Evolutionary conservation across 2,888 invertebrate genomes (phyloP).

Genomic region (Patella pellucida): DNA sequence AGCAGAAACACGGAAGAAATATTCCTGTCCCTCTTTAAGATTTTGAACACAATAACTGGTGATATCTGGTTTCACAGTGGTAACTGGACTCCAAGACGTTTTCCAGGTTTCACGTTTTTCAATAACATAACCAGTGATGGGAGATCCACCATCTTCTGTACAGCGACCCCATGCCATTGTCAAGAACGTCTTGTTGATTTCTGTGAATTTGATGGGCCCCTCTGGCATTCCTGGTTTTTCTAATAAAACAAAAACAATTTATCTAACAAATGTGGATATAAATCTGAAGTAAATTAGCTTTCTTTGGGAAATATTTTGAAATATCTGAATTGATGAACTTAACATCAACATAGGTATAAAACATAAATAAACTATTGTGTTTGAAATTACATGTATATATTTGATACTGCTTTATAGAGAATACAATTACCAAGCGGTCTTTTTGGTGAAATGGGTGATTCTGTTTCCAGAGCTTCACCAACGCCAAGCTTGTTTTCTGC

Average conservation of each 20-base stretch:
- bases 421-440: conserved; percentile 44
- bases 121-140: conserved; percentile 71
- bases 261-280: no score
- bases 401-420: no score
- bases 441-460: conserved; percentile 49
- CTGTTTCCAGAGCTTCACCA: conserved; percentile 54
- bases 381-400: no score
- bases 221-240: conserved; percentile 58
- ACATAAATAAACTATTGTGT: no score
- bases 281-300: no score
- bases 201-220: conserved; percentile 59
- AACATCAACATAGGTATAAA: no score
- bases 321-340: no score
- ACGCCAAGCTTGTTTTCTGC: conserved; percentile 66
- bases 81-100: conserved; percentile 81
- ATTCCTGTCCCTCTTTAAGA: conserved; percentile 72
- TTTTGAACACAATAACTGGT: conserved; percentile 61
- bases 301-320: no score
- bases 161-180: conserved; percentile 77
- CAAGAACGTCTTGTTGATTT: conserved; percentile 58
- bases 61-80: conserved; percentile 82
- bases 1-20: conserved; percentile 67
- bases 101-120: conserved; percentile 62
- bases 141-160: conserved; percentile 88
- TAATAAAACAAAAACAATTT: conserved; percentile 27